phyloP scores from a whole-genome alignment of 2,113 vertebrate genomes.

The Sturnira hondurensis region DNA sequence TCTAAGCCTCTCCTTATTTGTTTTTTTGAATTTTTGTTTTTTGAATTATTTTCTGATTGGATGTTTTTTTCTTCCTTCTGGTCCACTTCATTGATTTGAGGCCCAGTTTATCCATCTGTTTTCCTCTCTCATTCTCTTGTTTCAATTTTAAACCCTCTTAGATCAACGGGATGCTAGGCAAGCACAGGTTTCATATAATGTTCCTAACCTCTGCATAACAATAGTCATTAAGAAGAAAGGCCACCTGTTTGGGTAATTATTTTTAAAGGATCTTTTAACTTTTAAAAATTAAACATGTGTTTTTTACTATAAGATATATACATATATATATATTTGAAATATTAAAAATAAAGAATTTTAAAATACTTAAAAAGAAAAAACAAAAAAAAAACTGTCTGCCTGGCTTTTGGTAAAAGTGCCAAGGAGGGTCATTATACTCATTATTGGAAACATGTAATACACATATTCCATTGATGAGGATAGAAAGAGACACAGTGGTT shows the following conservation, averaged over 20 bases:
- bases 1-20: too few relatives aligned
- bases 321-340: background rate
- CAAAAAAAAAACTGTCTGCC: background rate
- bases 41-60: too few relatives aligned
- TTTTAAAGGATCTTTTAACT: background rate
- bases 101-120: background rate
- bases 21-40: too few relatives aligned
- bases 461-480: background rate
- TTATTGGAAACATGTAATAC: background rate
- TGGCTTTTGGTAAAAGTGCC: background rate
- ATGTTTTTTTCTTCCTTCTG: too few relatives aligned
- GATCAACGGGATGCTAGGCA: background rate
- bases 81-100: too few relatives aligned
- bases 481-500: background rate
- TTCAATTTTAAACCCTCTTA: background rate
- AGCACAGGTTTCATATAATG: background rate
- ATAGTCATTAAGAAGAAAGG: background rate
- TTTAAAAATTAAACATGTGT: background rate
- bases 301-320: background rate
- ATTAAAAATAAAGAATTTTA: too few relatives aligned
- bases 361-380: background rate
- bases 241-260: background rate
- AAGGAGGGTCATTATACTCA: background rate
- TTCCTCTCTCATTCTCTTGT: background rate
- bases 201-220: background rate